Evolutionary conservation across 2,797 vertebrate genomes (phyloP), one percentile per base, ranked within the genome.

Genomic region (Garrulus glandarius): DNA sequence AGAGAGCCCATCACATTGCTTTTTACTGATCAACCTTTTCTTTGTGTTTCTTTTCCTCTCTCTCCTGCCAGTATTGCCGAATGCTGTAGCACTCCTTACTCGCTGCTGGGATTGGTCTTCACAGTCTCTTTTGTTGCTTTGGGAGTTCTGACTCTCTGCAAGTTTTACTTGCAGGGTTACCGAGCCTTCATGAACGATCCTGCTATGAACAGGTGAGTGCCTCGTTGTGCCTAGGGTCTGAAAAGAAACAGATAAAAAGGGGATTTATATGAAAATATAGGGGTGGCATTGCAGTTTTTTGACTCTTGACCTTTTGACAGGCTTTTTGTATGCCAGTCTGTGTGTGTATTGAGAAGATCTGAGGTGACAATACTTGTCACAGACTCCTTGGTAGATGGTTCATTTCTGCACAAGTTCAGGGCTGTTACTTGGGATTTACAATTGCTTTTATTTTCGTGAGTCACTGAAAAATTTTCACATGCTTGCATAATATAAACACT

Each of bases 101-200:
- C 99, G 2, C 98, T 99, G 70, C 96, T 99, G 97, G 99, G 99
- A n/a, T 98, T 99, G 97, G 99, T 99, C 64, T 99, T 99, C 96
- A 99, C 99, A 0, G 99, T 99, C 79, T 99, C 99, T 50, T 99
- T 99, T 82, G 98, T 99, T 59, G 99, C 99, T 39, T 96, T 99
- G 98, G 99, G 99, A 56, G 99, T 99, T 88, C 98, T 99, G 93
- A 99, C 99, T 9, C 99, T 99, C 96, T 99, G 99, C 99, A 99
- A 99, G 98, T 99, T 99, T 96, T 99, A 99, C 98, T 98, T 99
- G 94, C 99, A 99, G 94, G 99, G 99, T 78, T 99, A 99, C 93
- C 97, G 99, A 86, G 99, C 99, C 4, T 99, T 99, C 95, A 99
- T 99, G 98, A 99, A 99, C 43, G 99, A 99, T 96, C 99, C 99